phyloP scores from a whole-genome alignment of 2,888 invertebrate genomes.

The Phalangium opilio region DNA sequence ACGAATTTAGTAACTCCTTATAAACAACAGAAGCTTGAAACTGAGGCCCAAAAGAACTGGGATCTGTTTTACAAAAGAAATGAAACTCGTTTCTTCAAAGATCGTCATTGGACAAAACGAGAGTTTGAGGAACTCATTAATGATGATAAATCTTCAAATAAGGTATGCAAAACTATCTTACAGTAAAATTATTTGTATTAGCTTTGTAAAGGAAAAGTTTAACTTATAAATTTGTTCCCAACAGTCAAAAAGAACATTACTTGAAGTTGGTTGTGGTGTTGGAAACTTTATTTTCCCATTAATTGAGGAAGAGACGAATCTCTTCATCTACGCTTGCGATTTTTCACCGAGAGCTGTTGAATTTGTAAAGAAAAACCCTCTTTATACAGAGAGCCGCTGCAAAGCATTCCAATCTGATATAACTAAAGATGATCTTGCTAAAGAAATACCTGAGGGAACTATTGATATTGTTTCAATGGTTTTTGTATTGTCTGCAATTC shows the following conservation, averaged over 20 bases:
- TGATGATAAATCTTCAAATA: not conserved
- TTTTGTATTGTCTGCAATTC: constrained; percentile 87
- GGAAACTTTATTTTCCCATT: constrained; percentile 92
- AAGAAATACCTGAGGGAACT: constrained; percentile 30
- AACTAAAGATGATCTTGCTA: constrained; percentile 49
- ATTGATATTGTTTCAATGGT: constrained; percentile 76
- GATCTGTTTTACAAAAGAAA: constrained; percentile 93
- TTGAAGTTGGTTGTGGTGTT: constrained; percentile 84
- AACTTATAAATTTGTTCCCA: constrained; percentile 1
- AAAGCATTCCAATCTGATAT: constrained; percentile 72
- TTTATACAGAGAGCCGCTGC: constrained; percentile 49
- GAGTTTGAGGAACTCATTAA: constrained; percentile 72
- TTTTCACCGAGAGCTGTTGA: constrained; percentile 80
- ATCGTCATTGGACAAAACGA: constrained; percentile 88
- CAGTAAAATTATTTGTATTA: constrained; percentile 52
- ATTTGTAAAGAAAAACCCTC: constrained; percentile 50
- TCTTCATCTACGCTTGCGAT: constrained; percentile 74
- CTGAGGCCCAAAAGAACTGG: constrained; percentile 76
- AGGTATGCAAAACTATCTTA: constrained; percentile 21
- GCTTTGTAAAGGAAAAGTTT: too few relatives aligned
- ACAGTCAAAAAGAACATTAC: constrained; percentile 35
- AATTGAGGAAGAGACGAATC: constrained; percentile 50
- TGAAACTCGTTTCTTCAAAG: constrained; percentile 80
- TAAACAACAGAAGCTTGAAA: constrained; percentile 60
- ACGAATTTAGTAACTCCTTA: constrained; percentile 49